Percentiles rank a stretch among this genome's conserved stretches.
These are phyloP conservation scores for Saccopteryx leptura DNA, from an alignment of 2,113 vertebrate species.

Conservation along the genomic window DNA sequence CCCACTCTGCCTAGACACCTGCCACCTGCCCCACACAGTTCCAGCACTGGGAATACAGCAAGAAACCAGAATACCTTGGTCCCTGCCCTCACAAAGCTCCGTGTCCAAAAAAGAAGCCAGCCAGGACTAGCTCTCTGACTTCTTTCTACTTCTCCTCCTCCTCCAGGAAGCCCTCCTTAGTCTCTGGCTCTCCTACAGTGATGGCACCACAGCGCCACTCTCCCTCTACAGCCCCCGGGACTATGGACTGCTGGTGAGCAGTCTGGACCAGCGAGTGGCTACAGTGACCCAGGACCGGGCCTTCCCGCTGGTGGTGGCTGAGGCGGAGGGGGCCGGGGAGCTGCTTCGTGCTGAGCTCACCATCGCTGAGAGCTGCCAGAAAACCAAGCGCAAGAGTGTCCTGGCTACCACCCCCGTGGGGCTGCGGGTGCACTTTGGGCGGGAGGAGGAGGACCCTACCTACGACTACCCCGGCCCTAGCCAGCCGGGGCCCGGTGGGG, in stretches of 20 bases:
- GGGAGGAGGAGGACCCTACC: constrained; percentile 89
- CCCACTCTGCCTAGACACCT: not conserved
- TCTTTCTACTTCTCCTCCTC: not conserved
- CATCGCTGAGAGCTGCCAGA: constrained; percentile 98
- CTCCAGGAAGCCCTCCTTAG: constrained; percentile 96
- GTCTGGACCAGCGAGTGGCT: constrained; percentile 94
- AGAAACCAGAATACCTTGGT: not conserved
- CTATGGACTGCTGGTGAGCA: constrained; percentile 96
- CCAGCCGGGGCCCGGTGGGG: constrained; percentile 84
- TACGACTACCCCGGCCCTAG: constrained; percentile 92
- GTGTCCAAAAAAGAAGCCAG: not conserved
- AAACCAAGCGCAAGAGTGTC: constrained; percentile 97
- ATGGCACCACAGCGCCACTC: constrained; percentile 95
- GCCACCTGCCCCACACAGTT: not conserved
- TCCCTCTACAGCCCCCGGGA: constrained; percentile 96
- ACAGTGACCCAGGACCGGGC: constrained; percentile 93
- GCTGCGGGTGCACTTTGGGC: constrained; percentile 94
- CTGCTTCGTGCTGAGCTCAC: constrained; percentile 94
- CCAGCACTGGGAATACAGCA: not conserved
- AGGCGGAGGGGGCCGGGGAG: constrained; percentile 94
- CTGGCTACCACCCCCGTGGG: constrained; percentile 92
- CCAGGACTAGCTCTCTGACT: not conserved
- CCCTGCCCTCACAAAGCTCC: not conserved
- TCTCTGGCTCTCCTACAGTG: constrained; percentile 97
- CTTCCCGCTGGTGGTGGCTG: constrained; percentile 93